phyloP scores from a whole-genome alignment of 2,888 invertebrate genomes.

The Steinernema carpocapsae region DNA sequence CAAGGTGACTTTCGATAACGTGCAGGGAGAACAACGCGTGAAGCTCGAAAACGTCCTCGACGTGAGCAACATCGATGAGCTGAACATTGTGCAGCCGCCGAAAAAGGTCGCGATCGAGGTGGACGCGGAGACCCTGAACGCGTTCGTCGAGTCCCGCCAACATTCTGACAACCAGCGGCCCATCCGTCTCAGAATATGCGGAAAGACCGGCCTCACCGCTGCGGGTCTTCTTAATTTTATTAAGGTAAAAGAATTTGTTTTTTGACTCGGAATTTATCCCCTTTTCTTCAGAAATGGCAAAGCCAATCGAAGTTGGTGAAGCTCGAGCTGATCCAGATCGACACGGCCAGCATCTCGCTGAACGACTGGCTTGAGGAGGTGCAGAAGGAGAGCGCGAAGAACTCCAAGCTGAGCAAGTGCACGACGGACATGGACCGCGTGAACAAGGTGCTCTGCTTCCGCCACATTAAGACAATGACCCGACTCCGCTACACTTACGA shows the following conservation, averaged over 20 bases:
- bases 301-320: neutral
- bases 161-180: neutral
- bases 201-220: constrained; percentile 20
- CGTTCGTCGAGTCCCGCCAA: neutral
- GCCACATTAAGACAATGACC: neutral
- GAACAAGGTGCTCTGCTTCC: constrained; percentile 1
- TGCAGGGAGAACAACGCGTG: constrained; percentile 22
- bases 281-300: constrained; percentile 11
- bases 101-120: constrained; percentile 11
- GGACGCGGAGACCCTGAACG: constrained; percentile 5
- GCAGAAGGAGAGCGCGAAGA: neutral
- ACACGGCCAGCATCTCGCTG: constrained; percentile 13
- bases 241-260: neutral
- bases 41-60: constrained; percentile 15
- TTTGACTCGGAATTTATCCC: too few relatives aligned
- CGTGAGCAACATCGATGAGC: neutral
- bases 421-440: neutral
- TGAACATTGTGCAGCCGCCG: constrained; percentile 24
- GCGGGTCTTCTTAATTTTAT: neutral
- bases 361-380: constrained; percentile 4
- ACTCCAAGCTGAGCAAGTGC: constrained; percentile 17
- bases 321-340: constrained; percentile 14
- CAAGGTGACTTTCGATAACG: constrained; percentile 14
- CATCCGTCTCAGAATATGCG: constrained; percentile 24
- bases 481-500: neutral